phyloP scores from a whole-genome alignment of 1,140 invertebrate species.

The Sarcophaga bullata region DNA sequence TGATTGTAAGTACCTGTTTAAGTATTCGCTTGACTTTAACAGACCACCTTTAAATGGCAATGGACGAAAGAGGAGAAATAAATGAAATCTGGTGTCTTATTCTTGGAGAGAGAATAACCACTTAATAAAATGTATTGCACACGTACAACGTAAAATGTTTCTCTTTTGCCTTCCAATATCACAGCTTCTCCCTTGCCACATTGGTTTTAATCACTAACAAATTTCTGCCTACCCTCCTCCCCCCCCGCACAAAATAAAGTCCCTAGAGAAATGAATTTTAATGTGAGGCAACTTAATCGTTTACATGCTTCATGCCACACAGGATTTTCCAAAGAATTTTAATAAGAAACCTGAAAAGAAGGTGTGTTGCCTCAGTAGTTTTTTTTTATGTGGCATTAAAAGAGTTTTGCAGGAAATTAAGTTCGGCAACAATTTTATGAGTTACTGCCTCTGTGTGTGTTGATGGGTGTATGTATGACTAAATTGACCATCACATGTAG shows the following conservation, averaged over 20 bases:
- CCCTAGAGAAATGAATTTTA: slow-evolving; percentile 18
- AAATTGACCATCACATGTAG: neutral
- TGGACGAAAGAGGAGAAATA: neutral
- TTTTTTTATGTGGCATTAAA: neutral
- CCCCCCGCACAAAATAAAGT: too few relatives aligned
- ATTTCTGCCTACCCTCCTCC: too few relatives aligned
- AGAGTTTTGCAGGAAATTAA: slow-evolving; percentile 26
- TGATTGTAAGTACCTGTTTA: slow-evolving; percentile 12
- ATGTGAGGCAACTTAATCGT: slow-evolving; percentile 33
- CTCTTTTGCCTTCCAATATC: neutral
- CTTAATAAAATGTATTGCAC: slow-evolving; percentile 29
- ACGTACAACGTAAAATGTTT: slow-evolving; percentile 7
- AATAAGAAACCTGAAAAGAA: neutral
- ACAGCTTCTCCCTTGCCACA: neutral
- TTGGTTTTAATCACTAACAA: slow-evolving; percentile 22
- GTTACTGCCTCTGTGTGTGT: neutral
- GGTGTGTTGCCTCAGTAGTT: neutral
- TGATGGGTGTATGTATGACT: neutral
- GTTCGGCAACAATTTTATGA: neutral
- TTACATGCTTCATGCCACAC: neutral
- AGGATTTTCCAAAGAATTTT: neutral
- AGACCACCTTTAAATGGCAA: neutral
- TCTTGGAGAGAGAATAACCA: neutral
- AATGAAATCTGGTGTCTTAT: slow-evolving; percentile 20
- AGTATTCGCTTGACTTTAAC: slow-evolving; percentile 23